Percentiles rank a stretch among this genome's conserved stretches.
phyloP scores from a whole-genome alignment of 2,888 invertebrate genomes.

The Drosophila formosana region DNA sequence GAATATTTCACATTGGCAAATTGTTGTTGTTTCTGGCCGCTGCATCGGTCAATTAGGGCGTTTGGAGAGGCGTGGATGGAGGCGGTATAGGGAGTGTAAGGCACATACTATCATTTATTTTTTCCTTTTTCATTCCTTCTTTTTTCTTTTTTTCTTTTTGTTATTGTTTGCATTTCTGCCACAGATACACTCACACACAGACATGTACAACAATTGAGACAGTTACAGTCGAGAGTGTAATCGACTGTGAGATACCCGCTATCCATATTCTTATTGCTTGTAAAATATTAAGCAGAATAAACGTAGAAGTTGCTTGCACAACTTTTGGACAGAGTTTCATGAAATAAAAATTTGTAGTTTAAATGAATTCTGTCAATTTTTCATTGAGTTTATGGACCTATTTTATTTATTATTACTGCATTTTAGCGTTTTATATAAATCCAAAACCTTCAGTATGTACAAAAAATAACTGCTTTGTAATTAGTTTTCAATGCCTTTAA shows the following conservation, averaged over 20 bases:
- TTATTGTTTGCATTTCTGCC: slow-evolving; percentile 59
- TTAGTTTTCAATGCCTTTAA: too few species aligned
- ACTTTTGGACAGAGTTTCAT: too few species aligned
- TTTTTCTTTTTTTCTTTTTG: slow-evolving; percentile 25
- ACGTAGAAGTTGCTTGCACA: too few species aligned
- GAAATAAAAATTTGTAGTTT: too few species aligned
- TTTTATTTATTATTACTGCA: too few species aligned
- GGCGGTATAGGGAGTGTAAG: slow-evolving; percentile 14
- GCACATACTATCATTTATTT: slow-evolving; percentile 38
- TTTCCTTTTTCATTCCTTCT: slow-evolving; percentile 2
- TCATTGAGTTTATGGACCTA: too few species aligned
- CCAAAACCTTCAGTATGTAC: too few species aligned
- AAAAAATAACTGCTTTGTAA: too few species aligned
- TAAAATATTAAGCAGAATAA: too few species aligned
- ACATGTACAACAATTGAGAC: not conserved
- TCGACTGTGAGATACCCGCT: slow-evolving; percentile 1
- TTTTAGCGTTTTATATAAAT: too few species aligned
- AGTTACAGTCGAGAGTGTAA: not conserved
- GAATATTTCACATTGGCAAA: slow-evolving; percentile 25
- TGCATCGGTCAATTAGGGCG: slow-evolving; percentile 50
- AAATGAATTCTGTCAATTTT: too few species aligned
- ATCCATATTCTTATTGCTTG: not conserved
- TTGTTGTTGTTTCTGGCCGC: slow-evolving; percentile 22
- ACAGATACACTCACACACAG: slow-evolving; percentile 36
- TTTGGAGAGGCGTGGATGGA: not conserved